Evolutionary conservation across 2,888 invertebrate genomes (phyloP), one percentile per base, ranked within the genome.

Genomic region (Tenthredo scrophulariae): DNA sequence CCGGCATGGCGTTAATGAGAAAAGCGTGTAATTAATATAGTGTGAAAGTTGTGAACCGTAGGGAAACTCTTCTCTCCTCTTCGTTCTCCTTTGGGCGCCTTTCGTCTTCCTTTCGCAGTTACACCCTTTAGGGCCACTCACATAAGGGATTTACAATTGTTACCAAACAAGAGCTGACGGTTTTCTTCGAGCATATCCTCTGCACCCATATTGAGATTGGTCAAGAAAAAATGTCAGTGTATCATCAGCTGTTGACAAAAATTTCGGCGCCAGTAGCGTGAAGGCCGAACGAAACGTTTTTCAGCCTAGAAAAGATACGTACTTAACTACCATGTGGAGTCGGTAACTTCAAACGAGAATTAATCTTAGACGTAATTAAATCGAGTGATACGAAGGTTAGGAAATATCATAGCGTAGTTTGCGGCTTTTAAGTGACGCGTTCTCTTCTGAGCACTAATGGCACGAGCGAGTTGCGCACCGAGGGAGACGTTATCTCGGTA

Each of bases 1-100:
- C 54, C n/a, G 5, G 29, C 67, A n/a, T 70, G 33, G 65, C 43
- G 83, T 33, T 83, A 65, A 80, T 62, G 62, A 80, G 83, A 83
- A 70, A 65, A 83, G 83, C 83, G 67, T 83, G 83, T 83, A 65
- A 67, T 83, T 83, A 83, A 83, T 83, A 67, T n/a, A 83, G 83
- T 50, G 65, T 29, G 83, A 83, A 83, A 83, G 83, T 70, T 50
- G 58, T 62, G 80, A 80, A 62, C 62, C 22, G 26, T n/a, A 22
- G 80, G 33, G 77, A 43, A 80, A 62, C 80, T 58, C 29, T 79
- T 33, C 13, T 26, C 33, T 62, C 26, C 13, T 77, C 50, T 50
- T 77, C 29, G 33, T 46, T 15, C 50, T 77, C 70, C 70, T 33
- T 18, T 7, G 10, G 37, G 70, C 40, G 9, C 33, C 70, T 72